A percentile compares a stretch with the other conserved stretches of the same genome.
Conservation (phyloP, 2,888 invertebrate genomes). For the Epinotia brunnichana region DNA sequence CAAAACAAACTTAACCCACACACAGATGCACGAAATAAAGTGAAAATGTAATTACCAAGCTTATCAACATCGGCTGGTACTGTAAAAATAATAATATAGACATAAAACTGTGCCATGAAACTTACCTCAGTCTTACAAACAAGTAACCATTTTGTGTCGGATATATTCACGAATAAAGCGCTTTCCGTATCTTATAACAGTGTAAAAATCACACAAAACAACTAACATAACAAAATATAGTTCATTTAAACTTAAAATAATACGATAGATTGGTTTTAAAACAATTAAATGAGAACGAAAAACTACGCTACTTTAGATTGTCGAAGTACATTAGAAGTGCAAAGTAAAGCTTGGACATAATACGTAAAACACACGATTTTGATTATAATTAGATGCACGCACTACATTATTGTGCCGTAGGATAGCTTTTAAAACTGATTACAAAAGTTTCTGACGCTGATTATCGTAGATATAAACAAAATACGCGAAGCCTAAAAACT, state of each 20-base stretch:
- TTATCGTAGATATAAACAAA: constrained; percentile 82
- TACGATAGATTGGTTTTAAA: constrained; percentile 55
- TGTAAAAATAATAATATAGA: constrained; percentile 38
- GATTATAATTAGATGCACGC: constrained; percentile 66
- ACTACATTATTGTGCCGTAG: constrained; percentile 72
- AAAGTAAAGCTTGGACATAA: constrained; percentile 63
- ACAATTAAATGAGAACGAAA: constrained; percentile 58
- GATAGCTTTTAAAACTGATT: constrained; percentile 75
- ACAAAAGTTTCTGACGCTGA: constrained; percentile 80
- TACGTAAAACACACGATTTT: constrained; percentile 67
- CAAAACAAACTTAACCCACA: background rate
- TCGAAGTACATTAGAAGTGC: constrained; percentile 62
- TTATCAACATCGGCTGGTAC: constrained; percentile 36
- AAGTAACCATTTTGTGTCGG: constrained; percentile 45
- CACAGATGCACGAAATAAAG: constrained; percentile 10
- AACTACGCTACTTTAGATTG: constrained; percentile 53
- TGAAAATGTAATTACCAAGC: constrained; percentile 40
- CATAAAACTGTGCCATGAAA: constrained; percentile 36
- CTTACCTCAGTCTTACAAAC: constrained; percentile 44
- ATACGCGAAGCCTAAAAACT: constrained; percentile 71
- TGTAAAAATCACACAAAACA: constrained; percentile 63
- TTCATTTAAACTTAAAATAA: constrained; percentile 60
- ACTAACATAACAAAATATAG: constrained; percentile 56
- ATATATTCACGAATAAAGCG: constrained; percentile 48
- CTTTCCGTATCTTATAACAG: constrained; percentile 49